A percentile compares a stretch with the other conserved stretches of the same genome.
phyloP scores from a whole-genome alignment of 2,113 vertebrate genomes.

The Alces alces region DNA sequence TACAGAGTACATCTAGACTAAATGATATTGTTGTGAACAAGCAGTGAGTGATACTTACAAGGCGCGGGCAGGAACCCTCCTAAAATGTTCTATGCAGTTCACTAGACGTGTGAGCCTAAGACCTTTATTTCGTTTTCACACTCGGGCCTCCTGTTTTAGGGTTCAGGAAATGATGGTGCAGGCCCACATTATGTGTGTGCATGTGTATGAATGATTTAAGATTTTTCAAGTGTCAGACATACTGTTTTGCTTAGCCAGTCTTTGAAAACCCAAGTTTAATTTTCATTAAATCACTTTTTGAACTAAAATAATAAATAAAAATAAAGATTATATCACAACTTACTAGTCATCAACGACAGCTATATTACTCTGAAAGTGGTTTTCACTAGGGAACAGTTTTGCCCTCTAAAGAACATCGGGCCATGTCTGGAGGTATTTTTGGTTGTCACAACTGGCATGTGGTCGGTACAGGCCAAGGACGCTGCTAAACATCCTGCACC shows the following conservation, averaged over 20 bases:
- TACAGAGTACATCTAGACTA: not conserved
- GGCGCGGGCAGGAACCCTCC: not conserved
- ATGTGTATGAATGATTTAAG: not conserved
- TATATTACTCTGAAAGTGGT: not conserved
- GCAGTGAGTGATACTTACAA: not conserved
- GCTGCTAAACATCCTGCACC: not conserved
- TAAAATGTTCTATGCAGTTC: not conserved
- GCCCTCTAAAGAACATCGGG: not conserved
- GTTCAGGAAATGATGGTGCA: not conserved
- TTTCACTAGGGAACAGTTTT: not conserved
- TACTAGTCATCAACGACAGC: not conserved
- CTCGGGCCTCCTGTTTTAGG: not conserved
- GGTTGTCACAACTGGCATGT: not conserved
- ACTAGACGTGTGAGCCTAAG: not conserved
- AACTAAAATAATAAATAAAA: not conserved
- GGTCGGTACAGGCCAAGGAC: not conserved
- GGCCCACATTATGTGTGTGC: not conserved
- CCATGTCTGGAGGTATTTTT: not conserved
- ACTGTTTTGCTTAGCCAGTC: not conserved
- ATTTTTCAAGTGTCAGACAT: not conserved
- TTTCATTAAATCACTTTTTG: conserved; percentile 65
- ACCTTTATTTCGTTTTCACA: conserved; percentile 30
- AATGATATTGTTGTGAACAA: not conserved
- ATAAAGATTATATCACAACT: not conserved
- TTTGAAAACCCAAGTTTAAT: conserved; percentile 5